A percentile compares a stretch with the other conserved stretches of the same genome.
phyloP scores from a whole-genome alignment of 2,797 vertebrate genomes.

The Erpetoichthys calabaricus region DNA sequence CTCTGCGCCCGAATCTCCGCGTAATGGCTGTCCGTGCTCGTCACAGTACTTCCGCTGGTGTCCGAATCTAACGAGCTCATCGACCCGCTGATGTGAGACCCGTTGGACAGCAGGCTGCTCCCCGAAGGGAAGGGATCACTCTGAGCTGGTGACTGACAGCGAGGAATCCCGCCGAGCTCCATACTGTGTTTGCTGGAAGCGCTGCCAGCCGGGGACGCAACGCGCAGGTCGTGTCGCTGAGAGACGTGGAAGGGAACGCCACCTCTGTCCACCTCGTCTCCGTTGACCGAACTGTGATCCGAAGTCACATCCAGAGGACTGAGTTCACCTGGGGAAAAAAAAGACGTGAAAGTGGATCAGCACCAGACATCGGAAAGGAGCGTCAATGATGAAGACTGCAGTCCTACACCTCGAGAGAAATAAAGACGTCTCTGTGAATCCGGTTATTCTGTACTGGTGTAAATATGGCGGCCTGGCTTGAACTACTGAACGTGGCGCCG shows the following conservation, averaged over 20 bases:
- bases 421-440: too few species aligned
- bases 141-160: conserved; percentile 52
- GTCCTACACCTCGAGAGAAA: too few species aligned
- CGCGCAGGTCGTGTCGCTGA: conserved; percentile 27
- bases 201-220: conserved; percentile 51
- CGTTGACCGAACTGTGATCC: conserved; percentile 52
- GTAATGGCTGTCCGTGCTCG: conserved; percentile 54
- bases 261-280: conserved; percentile 46
- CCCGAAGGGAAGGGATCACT: conserved; percentile 64
- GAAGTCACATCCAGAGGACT: conserved; percentile 28
- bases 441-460: too few species aligned
- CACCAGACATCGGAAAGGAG: not conserved
- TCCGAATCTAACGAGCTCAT: conserved; percentile 64
- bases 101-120: conserved; percentile 60
- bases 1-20: conserved; percentile 21
- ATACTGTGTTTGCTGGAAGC: conserved; percentile 39
- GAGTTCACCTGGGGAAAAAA: conserved; percentile 30
- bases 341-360: not conserved
- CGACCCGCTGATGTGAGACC: conserved; percentile 65
- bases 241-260: conserved; percentile 26
- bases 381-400: too few species aligned
- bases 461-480: too few species aligned
- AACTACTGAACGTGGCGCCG: too few species aligned
- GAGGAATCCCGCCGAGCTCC: conserved; percentile 46
- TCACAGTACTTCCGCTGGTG: conserved; percentile 54